Base-by-base conservation (phyloP, 2,797 vertebrate genomes). In the Coccyzus lansbergi region DNA sequence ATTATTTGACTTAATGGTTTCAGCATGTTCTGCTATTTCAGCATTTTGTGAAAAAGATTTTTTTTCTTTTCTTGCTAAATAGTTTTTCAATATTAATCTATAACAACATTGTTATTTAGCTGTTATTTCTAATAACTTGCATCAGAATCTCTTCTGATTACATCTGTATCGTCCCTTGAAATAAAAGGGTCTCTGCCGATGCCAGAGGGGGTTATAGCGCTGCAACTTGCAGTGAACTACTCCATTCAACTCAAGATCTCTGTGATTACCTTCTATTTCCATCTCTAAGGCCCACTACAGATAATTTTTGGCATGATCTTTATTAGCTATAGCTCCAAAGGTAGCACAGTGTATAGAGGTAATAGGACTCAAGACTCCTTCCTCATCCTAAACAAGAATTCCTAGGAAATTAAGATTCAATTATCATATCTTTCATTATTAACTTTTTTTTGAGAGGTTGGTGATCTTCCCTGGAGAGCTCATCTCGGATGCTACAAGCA, bases 21-120 rank as follows among this genome's bases (percentile, higher is more conserved):
- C 75, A 81, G 84, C 58, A 88, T 63, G 20, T 87, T 94, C 83
- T 93, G 69, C 38, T 91, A 87, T 87, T 95, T 97, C 85, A 94
- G 77, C 56, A 12, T 48, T 21, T 48, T 48, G 34, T 94, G 94
- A 80, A 95, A 90, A 93, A 44, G 6, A 68, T 49, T 2, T 72
- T 49, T n/a, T 44, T 6, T 65, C 52, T 46, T 82, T 85, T 52
- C 58, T 85, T 97, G 48, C 69, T 78, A 85, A 90, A 90, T 38
- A 91, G 49, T 56, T 78, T 80, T 64, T 92, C 60, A 71, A 34
- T 91, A 91, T 72, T 53, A 92, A 92, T 87, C 58, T 49, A 83
- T 58, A 46, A 33, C 53, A 83, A 86, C 44, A 88, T 91, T 38
- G 93, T 82, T 93, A 94, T 96, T 97, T 83, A 84, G 51, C 48